phyloP scores from a whole-genome alignment of 2,888 invertebrate species.

The Epirrhoe tristata region DNA sequence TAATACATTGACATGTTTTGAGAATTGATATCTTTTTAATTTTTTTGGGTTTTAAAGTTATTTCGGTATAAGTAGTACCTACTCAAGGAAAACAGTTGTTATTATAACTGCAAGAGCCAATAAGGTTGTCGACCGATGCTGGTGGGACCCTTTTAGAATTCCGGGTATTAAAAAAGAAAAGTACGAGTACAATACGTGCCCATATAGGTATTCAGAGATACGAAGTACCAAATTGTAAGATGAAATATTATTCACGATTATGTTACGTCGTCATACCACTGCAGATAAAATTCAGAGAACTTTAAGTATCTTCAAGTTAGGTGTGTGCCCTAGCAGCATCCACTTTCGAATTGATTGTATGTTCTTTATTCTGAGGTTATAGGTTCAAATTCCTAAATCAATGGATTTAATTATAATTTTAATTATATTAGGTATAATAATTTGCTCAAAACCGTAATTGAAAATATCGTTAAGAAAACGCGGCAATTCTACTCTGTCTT shows the following conservation, averaged over 20 bases:
- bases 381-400: too few species aligned
- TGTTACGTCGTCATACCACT: constrained; percentile 2
- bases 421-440: too few species aligned
- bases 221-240: constrained; percentile 6
- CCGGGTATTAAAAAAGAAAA: constrained; percentile 34
- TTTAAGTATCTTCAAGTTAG: neutral
- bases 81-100: constrained; percentile 33
- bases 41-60: too few species aligned
- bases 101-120: constrained; percentile 16
- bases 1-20: neutral
- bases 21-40: neutral
- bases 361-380: neutral
- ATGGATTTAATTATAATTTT: too few species aligned
- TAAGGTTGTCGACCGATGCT: constrained; percentile 30
- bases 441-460: too few species aligned
- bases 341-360: neutral
- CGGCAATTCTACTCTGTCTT: too few species aligned
- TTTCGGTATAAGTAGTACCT: too few species aligned
- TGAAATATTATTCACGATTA: constrained; percentile 18
- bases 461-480: too few species aligned
- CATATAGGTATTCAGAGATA: constrained; percentile 20
- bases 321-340: neutral
- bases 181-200: constrained; percentile 17
- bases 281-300: neutral
- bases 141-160: constrained; percentile 31